Evolutionary conservation across 2,113 vertebrate genomes (phyloP).

Genomic region (Diadophis punctatus): DNA sequence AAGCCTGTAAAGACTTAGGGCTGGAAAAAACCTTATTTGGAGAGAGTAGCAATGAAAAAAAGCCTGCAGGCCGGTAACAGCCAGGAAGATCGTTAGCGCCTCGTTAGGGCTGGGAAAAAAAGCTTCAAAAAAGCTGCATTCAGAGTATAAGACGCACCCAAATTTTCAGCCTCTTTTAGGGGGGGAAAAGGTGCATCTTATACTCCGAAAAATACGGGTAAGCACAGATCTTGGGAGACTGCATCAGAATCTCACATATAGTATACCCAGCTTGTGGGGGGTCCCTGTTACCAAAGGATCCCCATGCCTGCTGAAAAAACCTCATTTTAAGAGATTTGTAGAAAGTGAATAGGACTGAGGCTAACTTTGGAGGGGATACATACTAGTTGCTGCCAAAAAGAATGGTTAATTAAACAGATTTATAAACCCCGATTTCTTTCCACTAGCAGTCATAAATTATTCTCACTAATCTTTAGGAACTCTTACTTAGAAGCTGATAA

Average conservation of each 20-base stretch:
- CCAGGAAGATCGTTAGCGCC: no score
- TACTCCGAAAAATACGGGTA: no score
- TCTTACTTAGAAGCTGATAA: not conserved
- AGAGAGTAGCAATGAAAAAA: no score
- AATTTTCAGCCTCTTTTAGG: no score
- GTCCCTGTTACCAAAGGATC: not conserved
- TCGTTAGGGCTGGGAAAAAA: no score
- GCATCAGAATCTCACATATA: not conserved
- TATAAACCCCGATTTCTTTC: not conserved
- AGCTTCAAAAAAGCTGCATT: no score
- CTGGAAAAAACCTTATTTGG: no score
- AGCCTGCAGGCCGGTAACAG: no score
- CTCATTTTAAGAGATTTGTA: not conserved
- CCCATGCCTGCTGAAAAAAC: not conserved
- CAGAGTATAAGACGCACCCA: no score
- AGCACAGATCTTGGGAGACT: not conserved
- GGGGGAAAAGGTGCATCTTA: no score
- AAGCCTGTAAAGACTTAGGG: no score
- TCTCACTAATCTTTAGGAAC: not conserved
- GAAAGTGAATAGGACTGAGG: not conserved
- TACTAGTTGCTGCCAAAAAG: not conserved
- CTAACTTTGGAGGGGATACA: not conserved
- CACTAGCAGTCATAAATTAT: not conserved
- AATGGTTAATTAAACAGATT: slow-evolving; percentile 11
- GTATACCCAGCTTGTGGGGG: not conserved